Percentiles rank a stretch among this genome's conserved stretches.
These are phyloP conservation scores for Sebastes vulpes DNA, from an alignment of 2,797 vertebrate species.

Conservation along the genomic window DNA sequence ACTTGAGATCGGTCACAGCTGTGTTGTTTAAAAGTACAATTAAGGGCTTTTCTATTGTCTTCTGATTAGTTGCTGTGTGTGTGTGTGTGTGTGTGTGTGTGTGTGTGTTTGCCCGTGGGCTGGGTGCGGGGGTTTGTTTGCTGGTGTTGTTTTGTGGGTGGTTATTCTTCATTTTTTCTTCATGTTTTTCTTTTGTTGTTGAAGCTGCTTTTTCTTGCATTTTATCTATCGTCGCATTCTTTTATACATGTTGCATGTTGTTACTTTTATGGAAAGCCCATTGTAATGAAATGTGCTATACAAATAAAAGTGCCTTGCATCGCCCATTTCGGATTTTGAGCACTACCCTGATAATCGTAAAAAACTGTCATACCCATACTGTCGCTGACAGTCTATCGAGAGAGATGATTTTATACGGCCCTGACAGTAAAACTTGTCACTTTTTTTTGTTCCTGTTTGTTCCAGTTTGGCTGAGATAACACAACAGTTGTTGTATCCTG, in stretches of 20 bases:
- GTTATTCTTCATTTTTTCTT: constrained; percentile 4
- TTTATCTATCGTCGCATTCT: constrained; percentile 7
- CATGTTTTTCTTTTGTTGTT: not conserved
- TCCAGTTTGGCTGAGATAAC: constrained; percentile 47
- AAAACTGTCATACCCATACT: constrained; percentile 44
- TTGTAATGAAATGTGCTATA: constrained; percentile 11
- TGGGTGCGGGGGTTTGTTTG: constrained; percentile 8
- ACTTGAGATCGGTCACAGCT: not conserved
- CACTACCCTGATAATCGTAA: constrained; percentile 27
- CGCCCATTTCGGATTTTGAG: constrained; percentile 29
- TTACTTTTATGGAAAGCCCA: constrained; percentile 10
- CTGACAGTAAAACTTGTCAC: constrained; percentile 35
- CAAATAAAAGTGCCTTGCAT: constrained; percentile 14
- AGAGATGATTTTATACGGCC: constrained; percentile 35
- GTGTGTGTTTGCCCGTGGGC: not conserved
- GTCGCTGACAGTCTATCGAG: constrained; percentile 30
- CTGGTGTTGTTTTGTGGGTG: constrained; percentile 7
- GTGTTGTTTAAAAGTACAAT: not conserved
- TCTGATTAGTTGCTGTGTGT: not conserved
- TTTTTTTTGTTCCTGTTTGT: constrained; percentile 23
- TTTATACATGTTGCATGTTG: not conserved
- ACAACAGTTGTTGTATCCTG: constrained; percentile 49
- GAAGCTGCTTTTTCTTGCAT: constrained; percentile 2
- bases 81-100: not conserved
- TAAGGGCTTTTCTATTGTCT: not conserved